phyloP scores from a whole-genome alignment of 2,888 invertebrate genomes.

The Caenorhabditis uteleia region DNA sequence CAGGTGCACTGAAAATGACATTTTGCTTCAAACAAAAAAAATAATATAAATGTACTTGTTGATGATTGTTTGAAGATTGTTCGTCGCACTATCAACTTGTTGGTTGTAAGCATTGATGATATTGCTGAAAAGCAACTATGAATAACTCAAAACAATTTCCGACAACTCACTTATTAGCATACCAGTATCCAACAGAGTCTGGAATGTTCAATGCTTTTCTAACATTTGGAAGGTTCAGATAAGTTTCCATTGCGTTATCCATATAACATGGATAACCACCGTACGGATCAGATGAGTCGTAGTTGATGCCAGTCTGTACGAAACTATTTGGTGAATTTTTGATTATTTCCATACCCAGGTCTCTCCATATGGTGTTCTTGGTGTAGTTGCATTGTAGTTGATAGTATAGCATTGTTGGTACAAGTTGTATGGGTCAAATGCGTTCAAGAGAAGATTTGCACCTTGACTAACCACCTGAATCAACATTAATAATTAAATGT shows the following conservation, averaged over 20 bases:
- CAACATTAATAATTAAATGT: neutral
- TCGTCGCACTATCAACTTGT: conserved; percentile 28
- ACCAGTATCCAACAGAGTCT: conserved; percentile 19
- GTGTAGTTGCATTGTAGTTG: conserved; percentile 12
- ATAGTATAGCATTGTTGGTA: conserved; percentile 46
- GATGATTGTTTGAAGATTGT: conserved; percentile 27
- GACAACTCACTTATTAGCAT: conserved; percentile 26
- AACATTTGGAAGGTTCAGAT: conserved; percentile 57
- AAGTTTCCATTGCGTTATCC: conserved; percentile 48
- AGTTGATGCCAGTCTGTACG: conserved; percentile 50
- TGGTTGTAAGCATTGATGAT: conserved; percentile 45
- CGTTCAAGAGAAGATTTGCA: conserved; percentile 16
- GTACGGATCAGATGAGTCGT: conserved; percentile 50
- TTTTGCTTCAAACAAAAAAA: neutral
- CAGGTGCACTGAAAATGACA: conserved; percentile 17
- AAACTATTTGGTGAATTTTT: conserved; percentile 2
- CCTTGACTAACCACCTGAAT: neutral
- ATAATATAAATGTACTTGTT: conserved; percentile 21
- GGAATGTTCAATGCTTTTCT: conserved; percentile 61
- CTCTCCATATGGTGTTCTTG: conserved; percentile 39
- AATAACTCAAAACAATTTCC: neutral
- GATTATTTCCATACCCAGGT: conserved; percentile 29
- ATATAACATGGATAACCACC: conserved; percentile 61
- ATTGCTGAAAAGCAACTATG: conserved; percentile 17
- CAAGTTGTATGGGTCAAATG: conserved; percentile 50